phyloP scores from a whole-genome alignment of 2,797 vertebrate species.

The Limosa lapponica region DNA sequence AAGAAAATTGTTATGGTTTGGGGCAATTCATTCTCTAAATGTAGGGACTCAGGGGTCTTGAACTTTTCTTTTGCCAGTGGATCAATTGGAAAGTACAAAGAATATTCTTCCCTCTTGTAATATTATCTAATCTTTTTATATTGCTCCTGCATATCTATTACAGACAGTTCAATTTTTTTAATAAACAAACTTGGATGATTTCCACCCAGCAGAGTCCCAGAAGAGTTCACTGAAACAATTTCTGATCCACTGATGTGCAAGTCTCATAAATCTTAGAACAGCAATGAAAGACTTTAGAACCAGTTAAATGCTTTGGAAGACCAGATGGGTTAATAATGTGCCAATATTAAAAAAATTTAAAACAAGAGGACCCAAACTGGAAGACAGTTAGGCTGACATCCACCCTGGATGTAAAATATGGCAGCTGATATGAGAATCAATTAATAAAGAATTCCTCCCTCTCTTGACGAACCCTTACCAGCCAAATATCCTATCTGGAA shows the following conservation, averaged over 20 bases:
- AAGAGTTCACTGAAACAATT: neutral
- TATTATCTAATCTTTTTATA: neutral
- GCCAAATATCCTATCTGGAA: neutral
- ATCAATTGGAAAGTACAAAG: neutral
- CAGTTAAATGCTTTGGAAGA: neutral
- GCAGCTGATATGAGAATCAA: neutral
- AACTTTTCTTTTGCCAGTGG: neutral
- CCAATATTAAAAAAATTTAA: neutral
- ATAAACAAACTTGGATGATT: slow-evolving; percentile 25
- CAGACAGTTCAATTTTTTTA: neutral
- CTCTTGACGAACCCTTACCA: neutral
- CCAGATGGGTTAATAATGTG: neutral
- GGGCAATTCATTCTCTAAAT: neutral
- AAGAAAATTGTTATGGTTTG: neutral
- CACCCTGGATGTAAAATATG: neutral
- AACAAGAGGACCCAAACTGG: neutral
- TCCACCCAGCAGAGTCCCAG: neutral
- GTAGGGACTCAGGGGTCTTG: neutral
- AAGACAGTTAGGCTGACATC: neutral
- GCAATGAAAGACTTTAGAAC: neutral
- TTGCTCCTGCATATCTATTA: neutral
- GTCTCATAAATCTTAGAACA: neutral
- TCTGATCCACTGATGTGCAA: neutral
- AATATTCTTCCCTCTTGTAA: neutral
- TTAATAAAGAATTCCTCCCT: neutral